These are phyloP conservation scores for Pelobates fuscus DNA, from an alignment of 2,113 vertebrate species.

Conservation along the genomic window DNA sequence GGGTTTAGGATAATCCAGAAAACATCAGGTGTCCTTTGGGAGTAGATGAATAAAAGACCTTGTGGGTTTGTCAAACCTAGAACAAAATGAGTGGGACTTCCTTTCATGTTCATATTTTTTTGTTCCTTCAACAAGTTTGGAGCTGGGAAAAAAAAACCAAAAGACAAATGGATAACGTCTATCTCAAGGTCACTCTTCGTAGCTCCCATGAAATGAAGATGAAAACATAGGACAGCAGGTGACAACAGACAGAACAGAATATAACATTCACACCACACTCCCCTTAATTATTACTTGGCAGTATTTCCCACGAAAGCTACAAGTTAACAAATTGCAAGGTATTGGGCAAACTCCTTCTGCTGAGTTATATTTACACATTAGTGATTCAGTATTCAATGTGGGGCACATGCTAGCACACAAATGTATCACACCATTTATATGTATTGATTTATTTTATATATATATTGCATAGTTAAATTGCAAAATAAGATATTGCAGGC, in stretches of 20 bases:
- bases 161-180: neutral
- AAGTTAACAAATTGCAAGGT: slow-evolving; percentile 1
- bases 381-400: too few relatives aligned
- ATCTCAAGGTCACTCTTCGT: slow-evolving; percentile 24
- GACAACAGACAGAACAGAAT: neutral
- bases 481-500: too few relatives aligned
- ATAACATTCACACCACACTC: slow-evolving; percentile 10
- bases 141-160: slow-evolving; percentile 7
- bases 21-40: too few relatives aligned
- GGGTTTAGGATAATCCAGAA: too few relatives aligned
- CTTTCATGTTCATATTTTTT: slow-evolving; percentile 5
- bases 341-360: too few relatives aligned
- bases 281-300: neutral
- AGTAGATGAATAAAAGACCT: too few relatives aligned
- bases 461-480: too few relatives aligned
- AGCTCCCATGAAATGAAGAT: neutral
- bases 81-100: neutral
- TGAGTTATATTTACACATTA: too few relatives aligned
- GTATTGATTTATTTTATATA: too few relatives aligned
- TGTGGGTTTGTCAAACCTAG: too few relatives aligned
- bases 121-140: neutral
- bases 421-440: too few relatives aligned
- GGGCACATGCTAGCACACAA: too few relatives aligned
- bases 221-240: slow-evolving; percentile 23
- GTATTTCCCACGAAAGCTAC: neutral